These are phyloP conservation scores for Panthera leo DNA, from an alignment of 2,113 vertebrate genomes.

Conservation along the genomic window DNA sequence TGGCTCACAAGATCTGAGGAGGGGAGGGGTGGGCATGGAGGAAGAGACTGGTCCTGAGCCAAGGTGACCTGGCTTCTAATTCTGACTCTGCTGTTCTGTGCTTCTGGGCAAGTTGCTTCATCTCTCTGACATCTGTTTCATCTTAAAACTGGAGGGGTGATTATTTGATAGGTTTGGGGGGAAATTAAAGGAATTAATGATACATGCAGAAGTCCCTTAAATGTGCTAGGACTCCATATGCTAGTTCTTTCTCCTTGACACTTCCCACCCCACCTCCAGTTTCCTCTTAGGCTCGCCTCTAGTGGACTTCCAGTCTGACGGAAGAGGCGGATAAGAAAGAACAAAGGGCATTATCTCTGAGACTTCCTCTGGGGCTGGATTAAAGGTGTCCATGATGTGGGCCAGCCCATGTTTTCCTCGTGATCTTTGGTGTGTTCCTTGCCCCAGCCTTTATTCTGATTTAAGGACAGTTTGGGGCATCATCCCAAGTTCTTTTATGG, in stretches of 20 bases:
- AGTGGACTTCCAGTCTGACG: background rate
- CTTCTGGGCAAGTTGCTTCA: background rate
- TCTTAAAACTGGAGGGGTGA: background rate
- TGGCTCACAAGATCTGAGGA: background rate
- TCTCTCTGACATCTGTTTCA: background rate
- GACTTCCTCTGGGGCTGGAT: background rate
- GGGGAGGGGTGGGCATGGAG: background rate
- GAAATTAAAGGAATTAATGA: background rate
- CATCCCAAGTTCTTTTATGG: background rate
- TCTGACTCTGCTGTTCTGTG: background rate
- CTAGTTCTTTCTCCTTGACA: background rate
- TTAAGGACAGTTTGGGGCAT: background rate
- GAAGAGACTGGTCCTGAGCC: background rate
- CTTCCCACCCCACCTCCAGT: accelerated
- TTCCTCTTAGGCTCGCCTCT: background rate
- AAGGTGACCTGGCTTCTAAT: background rate
- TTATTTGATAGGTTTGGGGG: background rate
- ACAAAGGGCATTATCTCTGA: background rate
- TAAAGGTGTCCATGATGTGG: background rate
- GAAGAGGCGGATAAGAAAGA: background rate
- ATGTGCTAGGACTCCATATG: background rate
- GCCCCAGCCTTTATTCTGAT: background rate
- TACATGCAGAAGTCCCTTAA: background rate
- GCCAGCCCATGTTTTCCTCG: background rate
- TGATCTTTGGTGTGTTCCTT: background rate